Conservation (phyloP, 2,888 invertebrate species). For the Invenusta paracnida region DNA sequence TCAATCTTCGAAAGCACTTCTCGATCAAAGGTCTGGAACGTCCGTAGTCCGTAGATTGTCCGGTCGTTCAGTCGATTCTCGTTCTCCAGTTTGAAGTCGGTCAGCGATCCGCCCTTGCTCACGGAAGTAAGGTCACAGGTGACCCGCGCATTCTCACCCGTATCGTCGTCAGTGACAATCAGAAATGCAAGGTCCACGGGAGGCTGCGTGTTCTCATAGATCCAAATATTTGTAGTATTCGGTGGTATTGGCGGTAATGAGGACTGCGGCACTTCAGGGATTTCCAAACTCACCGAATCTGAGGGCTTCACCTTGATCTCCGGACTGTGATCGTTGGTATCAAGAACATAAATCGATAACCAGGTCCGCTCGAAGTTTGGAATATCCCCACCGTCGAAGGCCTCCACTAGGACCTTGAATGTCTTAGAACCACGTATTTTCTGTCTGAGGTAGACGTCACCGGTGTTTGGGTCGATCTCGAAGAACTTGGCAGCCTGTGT, state of each 20-base stretch:
- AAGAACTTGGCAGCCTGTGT: not conserved
- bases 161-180: constrained; percentile 32
- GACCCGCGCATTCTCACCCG: constrained; percentile 36
- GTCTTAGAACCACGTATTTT: constrained; percentile 8
- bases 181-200: constrained; percentile 20
- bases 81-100: not conserved
- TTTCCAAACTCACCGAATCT: not conserved
- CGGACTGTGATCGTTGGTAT: constrained; percentile 35
- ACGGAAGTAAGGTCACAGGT: not conserved
- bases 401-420: constrained; percentile 27
- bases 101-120: not conserved
- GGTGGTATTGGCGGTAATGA: too few relatives aligned
- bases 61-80: constrained; percentile 5
- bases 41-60: not conserved
- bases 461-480: constrained; percentile 30
- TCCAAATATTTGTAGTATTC: constrained; percentile 1
- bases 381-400: constrained; percentile 31
- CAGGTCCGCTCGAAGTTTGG: constrained; percentile 20
- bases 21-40: not conserved
- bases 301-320: constrained; percentile 9
- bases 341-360: constrained; percentile 25
- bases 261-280: not conserved
- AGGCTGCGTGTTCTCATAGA: constrained; percentile 30
- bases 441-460: constrained; percentile 29
- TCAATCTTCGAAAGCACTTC: not conserved